Percentiles rank a stretch among this genome's conserved stretches.
Evolutionary conservation across 1,140 invertebrate species (phyloP).

Genomic region (Cherax quadricarinatus): DNA sequence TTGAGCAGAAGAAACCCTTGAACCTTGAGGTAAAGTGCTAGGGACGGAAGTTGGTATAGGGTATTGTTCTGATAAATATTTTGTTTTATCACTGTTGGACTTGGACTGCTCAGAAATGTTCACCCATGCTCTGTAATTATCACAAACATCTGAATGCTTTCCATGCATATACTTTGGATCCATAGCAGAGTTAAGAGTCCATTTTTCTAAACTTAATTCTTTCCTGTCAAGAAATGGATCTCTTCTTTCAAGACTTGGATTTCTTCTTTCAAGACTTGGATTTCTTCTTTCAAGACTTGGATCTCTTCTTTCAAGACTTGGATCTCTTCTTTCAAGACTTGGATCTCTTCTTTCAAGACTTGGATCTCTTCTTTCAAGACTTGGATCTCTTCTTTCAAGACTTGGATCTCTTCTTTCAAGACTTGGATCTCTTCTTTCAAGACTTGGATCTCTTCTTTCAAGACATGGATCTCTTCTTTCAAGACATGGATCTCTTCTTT

Average conservation of each 20-base stretch:
- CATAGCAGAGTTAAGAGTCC: conserved; percentile 1
- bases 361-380: conserved; percentile 27
- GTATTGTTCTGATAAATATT: conserved; percentile 45
- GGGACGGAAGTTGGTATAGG: conserved; percentile 58
- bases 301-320: conserved; percentile 33
- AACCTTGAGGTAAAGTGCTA: conserved; percentile 54
- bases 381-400: conserved; percentile 28
- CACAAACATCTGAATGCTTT: conserved; percentile 34
- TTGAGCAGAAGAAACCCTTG: conserved; percentile 47
- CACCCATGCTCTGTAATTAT: conserved; percentile 45
- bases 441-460: conserved; percentile 20
- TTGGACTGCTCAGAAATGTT: conserved; percentile 37
- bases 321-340: conserved; percentile 31
- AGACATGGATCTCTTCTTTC: conserved; percentile 27
- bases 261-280: conserved; percentile 13
- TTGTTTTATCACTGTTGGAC: conserved; percentile 37
- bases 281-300: conserved; percentile 18
- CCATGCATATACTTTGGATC: conserved; percentile 29
- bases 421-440: conserved; percentile 33
- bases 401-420: conserved; percentile 37
- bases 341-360: conserved; percentile 40
- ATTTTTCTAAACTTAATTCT: conserved; percentile 40
- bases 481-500: conserved; percentile 23
- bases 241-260: conserved; percentile 25
- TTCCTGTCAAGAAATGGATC: conserved; percentile 33